Conservation (phyloP, 2,888 invertebrate genomes). For the Erebia epiphron region DNA sequence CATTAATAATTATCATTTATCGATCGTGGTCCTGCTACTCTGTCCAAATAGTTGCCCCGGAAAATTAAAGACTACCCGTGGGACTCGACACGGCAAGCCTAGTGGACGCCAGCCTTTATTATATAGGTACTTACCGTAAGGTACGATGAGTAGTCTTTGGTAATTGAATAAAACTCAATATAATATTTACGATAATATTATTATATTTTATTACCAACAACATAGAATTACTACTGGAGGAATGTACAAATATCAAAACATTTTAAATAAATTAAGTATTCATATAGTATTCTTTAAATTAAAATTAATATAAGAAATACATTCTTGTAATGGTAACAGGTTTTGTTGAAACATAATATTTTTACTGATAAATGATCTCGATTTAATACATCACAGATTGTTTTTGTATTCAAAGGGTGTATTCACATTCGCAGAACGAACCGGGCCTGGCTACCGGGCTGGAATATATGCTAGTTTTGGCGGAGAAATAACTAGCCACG, state of each 20-base stretch:
- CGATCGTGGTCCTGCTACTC: no score
- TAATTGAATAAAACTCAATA: conserved; percentile 42
- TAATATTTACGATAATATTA: conserved; percentile 51
- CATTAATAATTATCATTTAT: no score
- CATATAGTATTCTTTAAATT: background rate
- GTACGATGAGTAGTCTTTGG: background rate
- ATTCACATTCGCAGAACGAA: no score
- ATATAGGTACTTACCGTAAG: no score
- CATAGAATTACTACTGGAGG: conserved; percentile 60
- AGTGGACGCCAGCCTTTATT: no score
- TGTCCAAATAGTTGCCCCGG: no score
- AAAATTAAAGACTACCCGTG: no score
- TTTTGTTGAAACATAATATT: conserved; percentile 15
- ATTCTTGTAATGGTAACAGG: conserved; percentile 7
- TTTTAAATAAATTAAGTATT: no score
- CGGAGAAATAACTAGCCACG: no score
- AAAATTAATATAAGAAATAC: conserved; percentile 8
- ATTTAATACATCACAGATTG: conserved; percentile 10
- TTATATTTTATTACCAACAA: conserved; percentile 67
- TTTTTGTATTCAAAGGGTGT: background rate
- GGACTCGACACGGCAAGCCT: no score
- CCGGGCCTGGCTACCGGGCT: no score
- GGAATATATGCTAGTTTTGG: no score
- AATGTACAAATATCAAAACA: conserved; percentile 59
- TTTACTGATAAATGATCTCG: background rate